Percentiles rank a stretch among this genome's conserved stretches.
These are phyloP conservation scores for Scaptomyza hsui DNA, from an alignment of 1,140 invertebrate genomes.

Conservation along the genomic window DNA sequence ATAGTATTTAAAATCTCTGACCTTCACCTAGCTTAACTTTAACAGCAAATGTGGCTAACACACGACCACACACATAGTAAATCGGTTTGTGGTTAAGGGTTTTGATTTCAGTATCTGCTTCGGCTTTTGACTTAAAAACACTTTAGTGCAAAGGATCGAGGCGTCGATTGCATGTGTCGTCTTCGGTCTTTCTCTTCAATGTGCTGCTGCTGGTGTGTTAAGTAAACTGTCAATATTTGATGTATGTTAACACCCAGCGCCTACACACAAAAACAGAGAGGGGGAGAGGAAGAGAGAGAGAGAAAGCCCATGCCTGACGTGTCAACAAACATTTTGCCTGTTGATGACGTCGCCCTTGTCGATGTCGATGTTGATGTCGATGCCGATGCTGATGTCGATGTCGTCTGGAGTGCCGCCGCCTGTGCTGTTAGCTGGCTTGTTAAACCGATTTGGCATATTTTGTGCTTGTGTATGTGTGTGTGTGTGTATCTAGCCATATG, in stretches of 20 bases:
- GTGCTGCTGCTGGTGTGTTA: constrained; percentile 58
- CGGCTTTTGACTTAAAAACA: constrained; percentile 5
- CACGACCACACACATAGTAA: not conserved
- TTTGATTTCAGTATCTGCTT: not conserved
- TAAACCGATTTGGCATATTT: constrained; percentile 77
- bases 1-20: too few species aligned
- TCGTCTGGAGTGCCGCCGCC: constrained; percentile 37
- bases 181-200: constrained; percentile 9
- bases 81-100: not conserved
- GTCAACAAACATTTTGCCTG: constrained; percentile 66
- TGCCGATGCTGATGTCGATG: constrained; percentile 27
- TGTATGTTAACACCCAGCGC: constrained; percentile 77
- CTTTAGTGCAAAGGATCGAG: constrained; percentile 22
- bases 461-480: constrained; percentile 64
- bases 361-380: not conserved
- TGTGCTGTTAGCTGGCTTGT: constrained; percentile 60
- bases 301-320: constrained; percentile 42
- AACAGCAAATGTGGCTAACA: too few species aligned
- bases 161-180: constrained; percentile 52
- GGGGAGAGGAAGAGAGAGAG: constrained; percentile 9
- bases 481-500: constrained; percentile 61
- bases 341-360: constrained; percentile 23
- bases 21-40: too few species aligned
- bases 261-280: constrained; percentile 32
- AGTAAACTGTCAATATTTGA: constrained; percentile 83